Evolutionary conservation across 2,797 vertebrate genomes (phyloP).

Genomic region (Loriculus beryllinus): DNA sequence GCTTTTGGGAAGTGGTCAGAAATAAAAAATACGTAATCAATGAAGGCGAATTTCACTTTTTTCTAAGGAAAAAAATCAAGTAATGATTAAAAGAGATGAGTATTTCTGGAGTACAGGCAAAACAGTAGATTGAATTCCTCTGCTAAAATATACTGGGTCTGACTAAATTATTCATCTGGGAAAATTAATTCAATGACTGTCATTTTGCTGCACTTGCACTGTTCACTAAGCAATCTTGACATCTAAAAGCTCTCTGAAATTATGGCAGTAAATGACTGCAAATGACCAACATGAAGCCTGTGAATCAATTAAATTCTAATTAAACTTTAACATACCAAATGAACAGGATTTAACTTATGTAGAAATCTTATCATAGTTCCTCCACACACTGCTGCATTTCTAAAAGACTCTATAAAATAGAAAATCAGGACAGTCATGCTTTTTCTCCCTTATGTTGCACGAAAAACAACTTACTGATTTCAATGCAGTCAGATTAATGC

Average conservation of each 20-base stretch:
- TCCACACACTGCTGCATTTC: not conserved
- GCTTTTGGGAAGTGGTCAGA: not conserved
- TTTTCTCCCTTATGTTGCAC: not conserved
- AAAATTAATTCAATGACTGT: not conserved
- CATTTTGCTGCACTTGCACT: not conserved
- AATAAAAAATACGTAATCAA: not conserved
- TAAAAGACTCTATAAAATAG: not conserved
- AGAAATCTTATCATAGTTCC: not conserved
- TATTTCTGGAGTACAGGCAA: not conserved
- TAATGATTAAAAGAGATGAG: not conserved
- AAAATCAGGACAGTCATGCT: not conserved
- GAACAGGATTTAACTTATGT: not conserved
- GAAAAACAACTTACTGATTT: not conserved
- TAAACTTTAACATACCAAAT: not conserved
- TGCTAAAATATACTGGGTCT: not conserved
- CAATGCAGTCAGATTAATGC: not conserved
- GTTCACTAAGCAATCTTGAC: not conserved
- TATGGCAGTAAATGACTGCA: not conserved
- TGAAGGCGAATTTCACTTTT: not conserved
- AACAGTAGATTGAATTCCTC: not conserved
- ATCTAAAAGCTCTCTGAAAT: not conserved
- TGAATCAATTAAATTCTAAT: conserved; percentile 35
- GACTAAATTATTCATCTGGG: not conserved
- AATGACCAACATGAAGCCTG: conserved; percentile 17
- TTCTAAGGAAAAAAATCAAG: not conserved